Conservation (phyloP, 2,797 vertebrate species). For the Phrynocephalus guinanensis region DNA sequence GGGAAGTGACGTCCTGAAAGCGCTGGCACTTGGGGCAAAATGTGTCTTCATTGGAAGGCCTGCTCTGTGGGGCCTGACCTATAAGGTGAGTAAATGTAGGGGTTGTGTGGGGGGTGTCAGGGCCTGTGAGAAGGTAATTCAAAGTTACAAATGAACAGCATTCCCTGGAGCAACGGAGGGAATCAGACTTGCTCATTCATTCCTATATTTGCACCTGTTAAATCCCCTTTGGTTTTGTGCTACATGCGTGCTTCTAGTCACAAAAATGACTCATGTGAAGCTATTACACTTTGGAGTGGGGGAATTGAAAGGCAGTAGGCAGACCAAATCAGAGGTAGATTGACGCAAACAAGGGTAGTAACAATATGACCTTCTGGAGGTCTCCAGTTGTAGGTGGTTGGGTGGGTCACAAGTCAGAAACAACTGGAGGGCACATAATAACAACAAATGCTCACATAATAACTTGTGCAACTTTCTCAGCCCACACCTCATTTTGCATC, state of each 20-base stretch:
- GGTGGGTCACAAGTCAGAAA: no score
- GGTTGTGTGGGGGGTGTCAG: neutral
- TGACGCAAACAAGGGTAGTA: no score
- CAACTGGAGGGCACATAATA: no score
- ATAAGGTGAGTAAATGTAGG: conserved; percentile 87
- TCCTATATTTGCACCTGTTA: neutral
- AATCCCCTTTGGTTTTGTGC: neutral
- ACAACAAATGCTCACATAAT: no score
- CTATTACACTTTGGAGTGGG: no score
- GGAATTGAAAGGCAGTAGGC: no score
- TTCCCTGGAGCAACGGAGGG: neutral
- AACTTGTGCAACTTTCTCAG: no score
- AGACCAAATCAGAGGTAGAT: no score
- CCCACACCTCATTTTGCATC: no score
- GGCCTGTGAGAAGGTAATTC: neutral
- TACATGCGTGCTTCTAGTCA: neutral
- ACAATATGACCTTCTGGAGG: no score
- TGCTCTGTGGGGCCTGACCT: conserved; percentile 93
- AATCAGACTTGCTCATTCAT: neutral
- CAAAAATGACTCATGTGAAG: no score
- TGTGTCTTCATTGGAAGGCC: conserved; percentile 95
- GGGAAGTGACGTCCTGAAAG: conserved; percentile 92
- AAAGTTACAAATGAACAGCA: neutral
- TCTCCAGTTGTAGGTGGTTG: no score
- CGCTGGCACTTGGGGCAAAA: conserved; percentile 91